These are phyloP conservation scores for honey bee (Apis mellifera) DNA, from an alignment of 1,140 invertebrate species.

Conservation along the genomic window DNA sequence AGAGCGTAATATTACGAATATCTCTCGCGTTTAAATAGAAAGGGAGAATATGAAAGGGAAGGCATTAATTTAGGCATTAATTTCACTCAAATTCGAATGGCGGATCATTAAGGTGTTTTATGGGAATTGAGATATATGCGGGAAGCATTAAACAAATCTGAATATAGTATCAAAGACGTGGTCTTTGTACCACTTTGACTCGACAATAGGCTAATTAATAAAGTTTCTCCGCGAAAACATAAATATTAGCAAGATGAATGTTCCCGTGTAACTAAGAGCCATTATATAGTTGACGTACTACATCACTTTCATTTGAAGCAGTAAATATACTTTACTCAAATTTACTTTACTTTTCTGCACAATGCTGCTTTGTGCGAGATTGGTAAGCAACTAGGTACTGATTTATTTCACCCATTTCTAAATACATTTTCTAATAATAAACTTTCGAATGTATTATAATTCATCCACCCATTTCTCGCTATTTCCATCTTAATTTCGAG, in stretches of 20 bases:
- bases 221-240: constrained; percentile 19
- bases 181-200: not conserved
- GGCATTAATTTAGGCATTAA: not conserved
- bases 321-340: constrained; percentile 7
- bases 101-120: not conserved
- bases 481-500: too few relatives aligned
- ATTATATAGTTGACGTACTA: constrained; percentile 28
- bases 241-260: constrained; percentile 22
- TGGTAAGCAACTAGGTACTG: constrained; percentile 1
- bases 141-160: not conserved
- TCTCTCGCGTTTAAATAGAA: too few relatives aligned
- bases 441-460: not conserved
- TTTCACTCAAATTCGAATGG: not conserved
- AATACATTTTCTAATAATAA: constrained; percentile 11
- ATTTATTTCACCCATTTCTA: constrained; percentile 18
- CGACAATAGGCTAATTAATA: constrained; percentile 32
- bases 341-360: too few relatives aligned
- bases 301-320: constrained; percentile 19
- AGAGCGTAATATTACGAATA: too few relatives aligned
- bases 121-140: not conserved
- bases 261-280: constrained; percentile 2
- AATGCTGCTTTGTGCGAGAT: constrained; percentile 22
- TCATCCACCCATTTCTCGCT: not conserved
- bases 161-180: not conserved
- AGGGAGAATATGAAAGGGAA: too few relatives aligned